phyloP scores from a whole-genome alignment of 2,113 vertebrate species.

The Urocitellus parryii region DNA sequence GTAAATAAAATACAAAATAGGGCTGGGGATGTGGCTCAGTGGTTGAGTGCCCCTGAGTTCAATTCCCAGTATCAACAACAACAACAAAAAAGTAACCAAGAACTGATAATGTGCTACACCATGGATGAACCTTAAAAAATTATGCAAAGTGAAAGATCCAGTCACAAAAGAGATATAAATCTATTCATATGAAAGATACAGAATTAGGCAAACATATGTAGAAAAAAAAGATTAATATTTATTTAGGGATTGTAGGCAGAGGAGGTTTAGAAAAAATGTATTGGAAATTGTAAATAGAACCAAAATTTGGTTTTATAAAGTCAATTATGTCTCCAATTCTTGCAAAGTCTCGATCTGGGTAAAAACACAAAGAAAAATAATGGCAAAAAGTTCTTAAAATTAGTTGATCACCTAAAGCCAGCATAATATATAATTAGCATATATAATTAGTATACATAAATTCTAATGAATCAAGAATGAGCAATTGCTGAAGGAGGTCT shows the following conservation, averaged over 20 bases:
- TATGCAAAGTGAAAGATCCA: neutral
- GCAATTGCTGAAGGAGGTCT: neutral
- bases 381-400: neutral
- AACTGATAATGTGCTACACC: neutral
- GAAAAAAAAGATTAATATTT: neutral
- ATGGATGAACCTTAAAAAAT: neutral
- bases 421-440: neutral
- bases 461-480: neutral
- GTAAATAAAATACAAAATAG: too few species aligned
- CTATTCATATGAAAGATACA: neutral
- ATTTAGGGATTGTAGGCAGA: neutral
- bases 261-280: neutral
- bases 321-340: neutral
- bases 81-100: neutral
- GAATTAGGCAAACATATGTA: neutral
- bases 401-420: neutral
- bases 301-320: neutral
- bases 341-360: neutral
- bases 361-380: neutral
- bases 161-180: neutral
- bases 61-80: too few species aligned
- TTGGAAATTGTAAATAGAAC: neutral
- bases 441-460: neutral
- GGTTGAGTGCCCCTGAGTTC: too few species aligned
- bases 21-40: too few species aligned